Evolutionary conservation across 1,140 invertebrate species (phyloP), one percentile per base, ranked within the genome.

Genomic region (Aplysia californica): DNA sequence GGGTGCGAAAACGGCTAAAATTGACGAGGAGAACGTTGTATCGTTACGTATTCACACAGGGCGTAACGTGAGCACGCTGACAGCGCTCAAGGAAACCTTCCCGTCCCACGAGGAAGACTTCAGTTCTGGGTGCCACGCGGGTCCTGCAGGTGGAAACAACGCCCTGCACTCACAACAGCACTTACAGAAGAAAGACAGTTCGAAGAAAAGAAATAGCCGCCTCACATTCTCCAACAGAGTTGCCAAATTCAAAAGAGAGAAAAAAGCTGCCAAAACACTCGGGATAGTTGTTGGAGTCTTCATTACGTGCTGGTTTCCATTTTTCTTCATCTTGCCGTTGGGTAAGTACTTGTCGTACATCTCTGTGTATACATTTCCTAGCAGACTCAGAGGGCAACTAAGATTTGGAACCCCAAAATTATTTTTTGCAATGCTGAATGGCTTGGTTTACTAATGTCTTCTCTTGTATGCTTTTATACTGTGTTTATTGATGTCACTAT

Each of bases 231-330:
- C 84, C 1, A 84, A 84, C 36, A 87, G 82, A 76, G 81, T 87
- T 18, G 85, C 87, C 0, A 84, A 86, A 58, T 88, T 88, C 75
- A 86, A 70, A 95, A 39, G 85, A 44, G 89, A 90, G 74, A 86
- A 87, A 39, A 91, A 91, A 76, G 96, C 96, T 0, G 95, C 96
- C 20, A 95, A 96, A 87, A 97, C 96, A 0, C 89, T 97, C 31
- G 95, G 95, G 6, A 94, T 97, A 55, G 96, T 92, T 3, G 98
- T 99, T 73, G 97, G 96, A 75, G 96, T 97, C 0, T 99, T 99
- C 86, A 95, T 95, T 26, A 90, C 98, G 65, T 99, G 98, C 88
- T 99, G 98, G 98, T 91, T 99, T 58, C 98, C 98, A 1, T 99
- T 98, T 89, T 98, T 99, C 89, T 95, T 98, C 6, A 91, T 98